Evolutionary conservation across 2,797 vertebrate species (phyloP).

Genomic region (Halcyon leucocephala): DNA sequence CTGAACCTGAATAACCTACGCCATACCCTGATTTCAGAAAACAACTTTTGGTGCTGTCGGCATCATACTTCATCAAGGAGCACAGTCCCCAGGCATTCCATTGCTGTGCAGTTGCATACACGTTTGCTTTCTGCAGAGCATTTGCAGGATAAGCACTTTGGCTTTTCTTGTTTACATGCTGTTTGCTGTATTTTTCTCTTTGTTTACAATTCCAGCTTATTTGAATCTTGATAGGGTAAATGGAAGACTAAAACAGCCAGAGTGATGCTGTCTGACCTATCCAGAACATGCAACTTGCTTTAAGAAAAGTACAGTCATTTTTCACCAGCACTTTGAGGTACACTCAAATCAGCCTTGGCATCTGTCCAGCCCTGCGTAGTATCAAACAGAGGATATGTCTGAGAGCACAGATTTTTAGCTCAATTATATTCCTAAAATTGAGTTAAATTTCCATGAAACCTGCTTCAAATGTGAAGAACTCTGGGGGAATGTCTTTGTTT

Average conservation of each 20-base stretch:
- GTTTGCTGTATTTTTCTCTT: slow-evolving; percentile 37
- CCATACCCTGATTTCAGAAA: slow-evolving; percentile 44
- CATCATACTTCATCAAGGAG: background rate
- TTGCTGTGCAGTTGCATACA: slow-evolving; percentile 11
- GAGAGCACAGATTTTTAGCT: slow-evolving; percentile 66
- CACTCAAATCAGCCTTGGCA: slow-evolving; percentile 53
- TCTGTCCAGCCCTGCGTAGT: slow-evolving; percentile 48
- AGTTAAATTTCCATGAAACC: slow-evolving; percentile 70
- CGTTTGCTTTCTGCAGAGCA: slow-evolving; percentile 36
- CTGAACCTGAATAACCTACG: background rate
- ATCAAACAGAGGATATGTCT: slow-evolving; percentile 59
- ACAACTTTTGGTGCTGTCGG: background rate
- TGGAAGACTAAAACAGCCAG: background rate
- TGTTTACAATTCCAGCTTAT: slow-evolving; percentile 4
- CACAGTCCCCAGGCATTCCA: background rate
- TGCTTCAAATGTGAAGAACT: slow-evolving; percentile 55
- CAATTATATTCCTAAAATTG: slow-evolving; percentile 70
- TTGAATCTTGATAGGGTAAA: slow-evolving; percentile 43
- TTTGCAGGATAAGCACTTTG: background rate
- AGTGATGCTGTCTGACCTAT: slow-evolving; percentile 12
- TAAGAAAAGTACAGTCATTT: slow-evolving; percentile 47
- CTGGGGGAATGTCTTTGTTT: background rate
- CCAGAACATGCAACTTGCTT: background rate
- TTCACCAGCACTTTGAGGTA: slow-evolving; percentile 41
- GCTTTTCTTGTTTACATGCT: slow-evolving; percentile 38